A percentile compares a stretch with the other conserved stretches of the same genome.
Conservation (phyloP, 2,888 invertebrate species). For the Theodoxus fluviatilis region DNA sequence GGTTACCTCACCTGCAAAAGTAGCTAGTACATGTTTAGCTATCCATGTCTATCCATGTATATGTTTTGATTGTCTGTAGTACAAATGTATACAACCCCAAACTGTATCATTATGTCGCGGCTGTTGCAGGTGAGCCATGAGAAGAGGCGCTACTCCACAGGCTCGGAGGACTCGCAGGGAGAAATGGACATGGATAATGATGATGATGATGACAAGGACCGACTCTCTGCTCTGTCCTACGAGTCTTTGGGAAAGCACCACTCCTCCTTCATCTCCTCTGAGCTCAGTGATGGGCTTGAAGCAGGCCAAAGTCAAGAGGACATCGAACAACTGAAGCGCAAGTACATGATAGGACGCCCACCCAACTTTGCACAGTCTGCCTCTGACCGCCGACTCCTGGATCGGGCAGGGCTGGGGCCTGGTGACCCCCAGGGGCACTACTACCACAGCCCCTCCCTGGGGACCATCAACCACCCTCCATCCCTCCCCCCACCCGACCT, state of each 20-base stretch:
- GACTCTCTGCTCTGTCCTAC: slow-evolving; percentile 46
- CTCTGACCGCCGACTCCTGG: neutral
- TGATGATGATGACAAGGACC: slow-evolving; percentile 36
- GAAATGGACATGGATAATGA: slow-evolving; percentile 31
- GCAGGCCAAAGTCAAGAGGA: slow-evolving; percentile 20
- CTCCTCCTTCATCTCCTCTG: slow-evolving; percentile 40
- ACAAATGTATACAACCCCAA: no score
- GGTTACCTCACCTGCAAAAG: no score
- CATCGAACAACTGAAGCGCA: slow-evolving; percentile 16
- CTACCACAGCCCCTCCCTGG: neutral
- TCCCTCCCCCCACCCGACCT: no score
- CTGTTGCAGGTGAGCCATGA: slow-evolving; percentile 41
- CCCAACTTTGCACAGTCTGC: slow-evolving; percentile 24
- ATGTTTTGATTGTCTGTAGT: no score
- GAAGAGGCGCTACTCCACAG: slow-evolving; percentile 43
- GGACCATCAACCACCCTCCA: no score
- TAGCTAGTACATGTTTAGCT: no score
- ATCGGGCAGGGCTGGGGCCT: neutral
- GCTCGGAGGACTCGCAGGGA: slow-evolving; percentile 40
- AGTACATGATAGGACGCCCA: neutral
- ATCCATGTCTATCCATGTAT: no score
- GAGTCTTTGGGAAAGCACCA: slow-evolving; percentile 44
- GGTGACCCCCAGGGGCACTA: neutral
- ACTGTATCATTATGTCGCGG: no score
- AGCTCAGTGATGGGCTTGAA: slow-evolving; percentile 21